Evolutionary conservation across 2,113 vertebrate genomes (phyloP).

Genomic region (Dunckerocampus dactyliophorus): DNA sequence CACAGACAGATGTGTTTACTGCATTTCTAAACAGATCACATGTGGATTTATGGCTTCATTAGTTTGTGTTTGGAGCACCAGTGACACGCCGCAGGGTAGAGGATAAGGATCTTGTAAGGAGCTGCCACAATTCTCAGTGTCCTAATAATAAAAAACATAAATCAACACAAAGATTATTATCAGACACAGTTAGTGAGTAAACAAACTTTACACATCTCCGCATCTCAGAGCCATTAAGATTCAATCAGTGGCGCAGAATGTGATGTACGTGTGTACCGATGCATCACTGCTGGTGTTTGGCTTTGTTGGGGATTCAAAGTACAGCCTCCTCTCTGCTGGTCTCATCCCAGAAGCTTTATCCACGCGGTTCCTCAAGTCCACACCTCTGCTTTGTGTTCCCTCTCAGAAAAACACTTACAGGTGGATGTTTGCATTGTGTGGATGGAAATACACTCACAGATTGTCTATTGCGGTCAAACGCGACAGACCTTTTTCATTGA

Average conservation of each 20-base stretch:
- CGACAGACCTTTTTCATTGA: too few relatives aligned
- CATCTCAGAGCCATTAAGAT: slow-evolving; percentile 16
- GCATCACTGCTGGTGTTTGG: neutral
- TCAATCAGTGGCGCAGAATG: neutral
- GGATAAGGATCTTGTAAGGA: slow-evolving; percentile 7
- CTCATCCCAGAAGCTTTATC: too few relatives aligned
- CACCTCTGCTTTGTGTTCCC: too few relatives aligned
- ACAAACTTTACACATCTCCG: slow-evolving; percentile 1
- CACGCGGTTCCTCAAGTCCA: too few relatives aligned
- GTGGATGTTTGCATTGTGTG: too few relatives aligned
- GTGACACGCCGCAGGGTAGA: neutral
- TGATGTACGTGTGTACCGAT: neutral
- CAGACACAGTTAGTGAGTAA: slow-evolving; percentile 1
- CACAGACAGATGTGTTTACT: slow-evolving; percentile 1
- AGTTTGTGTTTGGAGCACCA: slow-evolving; percentile 20
- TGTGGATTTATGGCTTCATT: slow-evolving; percentile 42
- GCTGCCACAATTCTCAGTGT: neutral
- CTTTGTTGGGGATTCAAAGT: neutral
- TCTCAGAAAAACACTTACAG: too few relatives aligned
- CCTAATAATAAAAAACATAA: slow-evolving; percentile 17
- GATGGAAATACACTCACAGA: too few relatives aligned
- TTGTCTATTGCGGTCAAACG: too few relatives aligned
- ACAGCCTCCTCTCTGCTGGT: neutral
- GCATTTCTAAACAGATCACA: neutral
- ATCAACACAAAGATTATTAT: slow-evolving; percentile 12